Conservation (phyloP, 2,113 vertebrate genomes). For the Dermatemys mawii region DNA sequence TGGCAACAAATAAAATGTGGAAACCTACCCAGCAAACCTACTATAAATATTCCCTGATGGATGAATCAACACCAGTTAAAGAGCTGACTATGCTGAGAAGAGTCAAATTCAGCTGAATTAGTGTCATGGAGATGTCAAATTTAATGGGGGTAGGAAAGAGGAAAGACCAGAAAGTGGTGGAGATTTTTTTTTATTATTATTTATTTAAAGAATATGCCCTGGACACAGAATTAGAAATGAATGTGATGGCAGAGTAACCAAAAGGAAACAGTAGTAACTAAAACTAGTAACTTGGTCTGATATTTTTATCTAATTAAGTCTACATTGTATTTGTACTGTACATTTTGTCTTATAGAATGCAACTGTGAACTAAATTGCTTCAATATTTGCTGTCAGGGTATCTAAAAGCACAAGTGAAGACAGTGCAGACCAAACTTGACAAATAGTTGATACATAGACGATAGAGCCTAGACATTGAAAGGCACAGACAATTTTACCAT, state of each 20-base stretch:
- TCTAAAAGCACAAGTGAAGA: neutral
- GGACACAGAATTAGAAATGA: neutral
- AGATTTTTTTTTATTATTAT: too few species aligned
- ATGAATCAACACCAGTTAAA: neutral
- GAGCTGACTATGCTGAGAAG: neutral
- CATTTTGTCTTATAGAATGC: neutral
- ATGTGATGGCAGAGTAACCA: neutral
- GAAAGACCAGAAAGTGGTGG: too few species aligned
- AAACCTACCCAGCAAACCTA: neutral
- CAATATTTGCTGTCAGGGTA: neutral
- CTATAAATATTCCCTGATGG: accelerated
- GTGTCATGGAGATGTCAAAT: accelerated
- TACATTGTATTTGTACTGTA: neutral
- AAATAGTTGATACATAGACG: neutral
- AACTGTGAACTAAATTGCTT: neutral
- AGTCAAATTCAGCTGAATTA: accelerated
- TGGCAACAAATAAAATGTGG: neutral
- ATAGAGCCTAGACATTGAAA: neutral
- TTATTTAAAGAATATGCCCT: accelerated
- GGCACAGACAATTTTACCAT: neutral
- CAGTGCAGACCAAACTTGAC: neutral
- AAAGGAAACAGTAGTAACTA: neutral
- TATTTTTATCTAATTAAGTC: neutral
- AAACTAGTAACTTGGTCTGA: neutral
- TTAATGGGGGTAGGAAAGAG: too few species aligned